Conservation (phyloP, 64 coral and sea anemone genomes). For the Pocillopora damicornis region DNA sequence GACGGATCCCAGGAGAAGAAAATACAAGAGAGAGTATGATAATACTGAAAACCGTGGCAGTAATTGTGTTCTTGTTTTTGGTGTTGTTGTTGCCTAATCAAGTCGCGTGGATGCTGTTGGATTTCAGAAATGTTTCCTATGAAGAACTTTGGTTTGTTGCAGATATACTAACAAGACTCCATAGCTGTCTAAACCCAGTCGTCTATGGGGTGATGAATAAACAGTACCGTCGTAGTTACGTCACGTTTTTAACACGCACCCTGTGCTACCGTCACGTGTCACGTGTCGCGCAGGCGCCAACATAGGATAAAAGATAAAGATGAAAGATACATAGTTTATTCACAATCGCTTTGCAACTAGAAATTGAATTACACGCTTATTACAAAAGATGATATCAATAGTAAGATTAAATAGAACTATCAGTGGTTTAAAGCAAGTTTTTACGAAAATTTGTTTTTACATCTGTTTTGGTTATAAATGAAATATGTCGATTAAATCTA, state of each 20-base stretch:
- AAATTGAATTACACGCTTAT: too few relatives aligned
- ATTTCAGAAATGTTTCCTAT: slow-evolving; percentile 36
- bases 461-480: too few relatives aligned
- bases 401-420: too few relatives aligned
- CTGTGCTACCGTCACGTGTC: slow-evolving; percentile 3
- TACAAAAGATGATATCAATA: too few relatives aligned
- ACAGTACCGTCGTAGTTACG: slow-evolving; percentile 61
- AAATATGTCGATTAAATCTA: neutral
- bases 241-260: slow-evolving; percentile 35
- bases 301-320: too few relatives aligned
- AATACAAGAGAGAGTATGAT: slow-evolving; percentile 53
- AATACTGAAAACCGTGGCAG: slow-evolving; percentile 62
- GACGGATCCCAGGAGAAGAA: slow-evolving; percentile 10
- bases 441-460: too few relatives aligned
- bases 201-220: slow-evolving; percentile 55
- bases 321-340: too few relatives aligned
- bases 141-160: neutral
- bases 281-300: too few relatives aligned
- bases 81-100: slow-evolving; percentile 54
- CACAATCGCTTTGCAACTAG: too few relatives aligned
- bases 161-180: slow-evolving; percentile 29
- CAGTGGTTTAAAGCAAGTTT: too few relatives aligned
- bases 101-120: slow-evolving; percentile 48
- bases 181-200: slow-evolving; percentile 57
- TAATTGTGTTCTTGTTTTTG: slow-evolving; percentile 60